phyloP scores from a whole-genome alignment of 2,888 invertebrate species.

The Oxyteleia sp. region DNA sequence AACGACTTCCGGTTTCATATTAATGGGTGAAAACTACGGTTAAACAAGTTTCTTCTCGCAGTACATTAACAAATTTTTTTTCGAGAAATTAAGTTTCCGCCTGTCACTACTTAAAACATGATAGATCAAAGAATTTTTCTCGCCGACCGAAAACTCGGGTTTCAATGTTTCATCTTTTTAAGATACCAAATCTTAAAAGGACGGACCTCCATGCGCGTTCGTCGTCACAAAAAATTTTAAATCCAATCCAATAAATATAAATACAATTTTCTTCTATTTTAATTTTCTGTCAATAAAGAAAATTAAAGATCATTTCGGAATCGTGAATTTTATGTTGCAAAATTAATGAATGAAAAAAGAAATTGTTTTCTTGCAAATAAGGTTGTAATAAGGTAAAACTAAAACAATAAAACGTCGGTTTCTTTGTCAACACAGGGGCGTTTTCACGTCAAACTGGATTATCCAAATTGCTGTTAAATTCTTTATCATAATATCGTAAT shows the following conservation, averaged over 20 bases:
- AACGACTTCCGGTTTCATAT: slow-evolving; percentile 10
- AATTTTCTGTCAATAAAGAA: too few species aligned
- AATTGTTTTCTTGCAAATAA: too few species aligned
- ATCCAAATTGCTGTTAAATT: too few species aligned
- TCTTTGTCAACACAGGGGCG: slow-evolving; percentile 1
- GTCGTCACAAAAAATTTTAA: neutral
- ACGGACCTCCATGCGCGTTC: slow-evolving; percentile 25
- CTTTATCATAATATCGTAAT: slow-evolving; percentile 38
- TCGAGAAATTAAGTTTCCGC: slow-evolving; percentile 8
- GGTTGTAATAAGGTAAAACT: too few species aligned
- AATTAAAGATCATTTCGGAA: too few species aligned
- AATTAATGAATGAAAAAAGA: too few species aligned
- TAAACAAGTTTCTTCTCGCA: neutral
- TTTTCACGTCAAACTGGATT: slow-evolving; percentile 41
- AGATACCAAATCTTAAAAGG: slow-evolving; percentile 60
- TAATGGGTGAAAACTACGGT: slow-evolving; percentile 1
- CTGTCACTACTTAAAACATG: slow-evolving; percentile 2
- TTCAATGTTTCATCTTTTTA: slow-evolving; percentile 61
- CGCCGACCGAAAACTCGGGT: neutral
- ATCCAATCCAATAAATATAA: neutral
- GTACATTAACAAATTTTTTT: neutral
- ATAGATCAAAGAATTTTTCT: slow-evolving; percentile 10
- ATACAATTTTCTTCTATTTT: too few species aligned
- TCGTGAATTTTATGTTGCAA: too few species aligned
- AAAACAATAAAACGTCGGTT: neutral